Conservation (phyloP, 2,113 vertebrate species). For the Sceloporus undulatus region DNA sequence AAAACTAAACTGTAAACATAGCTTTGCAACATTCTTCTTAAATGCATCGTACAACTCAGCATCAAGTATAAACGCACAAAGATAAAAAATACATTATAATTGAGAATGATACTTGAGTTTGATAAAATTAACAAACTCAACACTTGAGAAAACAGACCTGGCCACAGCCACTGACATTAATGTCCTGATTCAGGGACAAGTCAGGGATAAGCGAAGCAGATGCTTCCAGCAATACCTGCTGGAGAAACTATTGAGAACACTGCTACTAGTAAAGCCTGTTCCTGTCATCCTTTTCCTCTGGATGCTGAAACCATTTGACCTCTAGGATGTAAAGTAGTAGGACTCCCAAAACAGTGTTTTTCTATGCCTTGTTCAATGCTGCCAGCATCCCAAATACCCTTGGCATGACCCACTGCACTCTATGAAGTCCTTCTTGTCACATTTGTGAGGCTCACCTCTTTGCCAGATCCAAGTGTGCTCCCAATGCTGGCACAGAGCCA, state of each 20-base stretch:
- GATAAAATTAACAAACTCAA: not conserved
- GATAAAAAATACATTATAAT: not conserved
- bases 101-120: not conserved
- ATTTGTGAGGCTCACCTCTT: not conserved
- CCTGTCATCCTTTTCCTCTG: not conserved
- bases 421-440: not conserved
- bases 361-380: no score
- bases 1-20: not conserved
- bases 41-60: not conserved
- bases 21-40: not conserved
- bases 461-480: not conserved
- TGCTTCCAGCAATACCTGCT: not conserved
- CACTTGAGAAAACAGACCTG: not conserved
- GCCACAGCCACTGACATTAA: no score
- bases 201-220: not conserved
- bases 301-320: not conserved
- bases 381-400: not conserved
- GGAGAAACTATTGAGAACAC: not conserved
- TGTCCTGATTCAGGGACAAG: no score
- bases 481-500: conserved; percentile 1
- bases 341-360: not conserved
- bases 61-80: not conserved
- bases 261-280: not conserved
- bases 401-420: not conserved
- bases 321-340: not conserved